Conservation (phyloP, 2,888 invertebrate genomes). For the Nephrotoma guestfalica region DNA sequence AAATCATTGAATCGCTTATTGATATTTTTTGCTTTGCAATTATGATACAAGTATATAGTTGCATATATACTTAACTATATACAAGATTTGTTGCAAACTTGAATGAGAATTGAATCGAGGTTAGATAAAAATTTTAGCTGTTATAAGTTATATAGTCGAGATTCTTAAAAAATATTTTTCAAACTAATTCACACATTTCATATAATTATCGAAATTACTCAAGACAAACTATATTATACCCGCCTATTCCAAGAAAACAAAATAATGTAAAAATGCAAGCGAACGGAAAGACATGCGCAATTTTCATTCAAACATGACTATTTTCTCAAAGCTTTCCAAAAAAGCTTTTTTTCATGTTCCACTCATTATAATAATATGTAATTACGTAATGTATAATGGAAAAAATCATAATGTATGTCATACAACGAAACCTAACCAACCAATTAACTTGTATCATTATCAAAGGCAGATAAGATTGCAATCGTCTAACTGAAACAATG, state of each 20-base stretch:
- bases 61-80: too few species aligned
- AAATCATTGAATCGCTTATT: too few species aligned
- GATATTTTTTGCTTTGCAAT: too few species aligned
- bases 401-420: neutral
- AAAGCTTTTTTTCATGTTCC: neutral
- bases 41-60: too few species aligned
- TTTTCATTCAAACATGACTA: neutral
- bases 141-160: too few species aligned
- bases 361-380: neutral
- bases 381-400: neutral
- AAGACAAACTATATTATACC: neutral
- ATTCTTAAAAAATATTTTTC: neutral
- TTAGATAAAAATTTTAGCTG: too few species aligned
- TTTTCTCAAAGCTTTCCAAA: neutral
- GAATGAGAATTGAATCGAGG: too few species aligned
- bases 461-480: neutral
- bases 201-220: neutral
- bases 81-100: too few species aligned
- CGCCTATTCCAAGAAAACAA: neutral
- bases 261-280: neutral
- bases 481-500: neutral
- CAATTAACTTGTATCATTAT: neutral
- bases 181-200: neutral
- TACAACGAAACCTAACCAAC: neutral
- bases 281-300: neutral